A percentile compares a stretch with the other conserved stretches of the same genome.
phyloP scores from a whole-genome alignment of 53 echinoderm and acorn worm genomes.

The Paracentrotus lividus region DNA sequence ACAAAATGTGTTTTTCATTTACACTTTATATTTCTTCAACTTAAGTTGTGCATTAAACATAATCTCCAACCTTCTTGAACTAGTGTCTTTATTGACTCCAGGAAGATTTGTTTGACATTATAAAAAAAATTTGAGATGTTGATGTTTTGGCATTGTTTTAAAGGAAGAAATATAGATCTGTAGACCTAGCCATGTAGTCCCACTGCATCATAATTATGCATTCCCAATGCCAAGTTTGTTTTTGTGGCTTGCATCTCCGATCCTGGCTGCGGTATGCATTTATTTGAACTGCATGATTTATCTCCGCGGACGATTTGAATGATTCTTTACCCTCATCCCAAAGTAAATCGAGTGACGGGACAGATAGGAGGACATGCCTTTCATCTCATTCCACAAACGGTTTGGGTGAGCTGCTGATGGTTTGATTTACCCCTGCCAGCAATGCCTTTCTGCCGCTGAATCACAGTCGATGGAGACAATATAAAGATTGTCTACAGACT shows the following conservation, averaged over 20 bases:
- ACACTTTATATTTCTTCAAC: background rate
- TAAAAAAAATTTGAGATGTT: background rate
- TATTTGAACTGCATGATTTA: slow-evolving; percentile 34
- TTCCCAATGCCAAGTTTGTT: slow-evolving; percentile 34
- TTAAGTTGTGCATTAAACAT: background rate
- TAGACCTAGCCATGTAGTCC: background rate
- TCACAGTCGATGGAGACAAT: slow-evolving; percentile 16
- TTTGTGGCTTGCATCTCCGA: slow-evolving; percentile 34
- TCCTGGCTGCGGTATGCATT: slow-evolving; percentile 49
- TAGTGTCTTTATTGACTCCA: background rate
- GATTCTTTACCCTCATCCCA: background rate
- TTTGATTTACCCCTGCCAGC: background rate
- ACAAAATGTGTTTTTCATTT: background rate
- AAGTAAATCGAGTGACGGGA: background rate
- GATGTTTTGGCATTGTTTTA: slow-evolving; percentile 32
- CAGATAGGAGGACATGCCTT: background rate
- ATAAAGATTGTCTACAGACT: background rate
- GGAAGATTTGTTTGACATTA: slow-evolving; percentile 25
- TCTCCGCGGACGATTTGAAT: slow-evolving; percentile 21
- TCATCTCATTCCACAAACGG: background rate
- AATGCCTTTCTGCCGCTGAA: background rate
- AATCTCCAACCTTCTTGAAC: background rate
- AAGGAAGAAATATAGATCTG: background rate
- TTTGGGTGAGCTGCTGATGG: background rate
- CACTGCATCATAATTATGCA: background rate